Conservation (phyloP, 2,113 vertebrate genomes). For the Hydrolagus affinis region DNA sequence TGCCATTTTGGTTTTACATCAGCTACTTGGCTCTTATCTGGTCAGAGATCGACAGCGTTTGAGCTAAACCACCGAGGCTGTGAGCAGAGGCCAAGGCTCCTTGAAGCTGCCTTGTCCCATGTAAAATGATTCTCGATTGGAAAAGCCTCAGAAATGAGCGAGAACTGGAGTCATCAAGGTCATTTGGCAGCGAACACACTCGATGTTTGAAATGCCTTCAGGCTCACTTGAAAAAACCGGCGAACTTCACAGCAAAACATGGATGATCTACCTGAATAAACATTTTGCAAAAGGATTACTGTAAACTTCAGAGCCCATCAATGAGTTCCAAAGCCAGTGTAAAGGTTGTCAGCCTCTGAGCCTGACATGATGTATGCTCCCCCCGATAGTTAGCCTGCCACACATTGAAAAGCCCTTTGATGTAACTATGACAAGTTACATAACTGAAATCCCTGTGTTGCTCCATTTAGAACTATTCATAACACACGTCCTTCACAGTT, state of each 20-base stretch:
- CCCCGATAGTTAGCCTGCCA: background rate
- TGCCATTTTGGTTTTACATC: too few species aligned
- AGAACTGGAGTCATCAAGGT: slow-evolving; percentile 22
- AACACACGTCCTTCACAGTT: background rate
- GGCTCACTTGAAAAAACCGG: background rate
- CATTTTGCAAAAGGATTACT: background rate
- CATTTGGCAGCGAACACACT: background rate
- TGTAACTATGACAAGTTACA: slow-evolving; percentile 11
- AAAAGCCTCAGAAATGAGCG: background rate
- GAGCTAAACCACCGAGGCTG: slow-evolving; percentile 4
- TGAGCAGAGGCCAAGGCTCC: background rate
- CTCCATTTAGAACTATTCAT: background rate
- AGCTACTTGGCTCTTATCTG: too few species aligned
- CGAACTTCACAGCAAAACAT: background rate
- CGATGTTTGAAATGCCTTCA: background rate
- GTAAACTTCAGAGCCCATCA: slow-evolving; percentile 1
- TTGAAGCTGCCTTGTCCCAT: background rate
- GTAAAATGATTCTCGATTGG: slow-evolving; percentile 25
- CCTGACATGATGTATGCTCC: background rate
- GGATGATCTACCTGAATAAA: background rate
- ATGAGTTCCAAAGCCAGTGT: background rate
- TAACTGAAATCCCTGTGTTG: background rate
- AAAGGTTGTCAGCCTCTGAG: background rate
- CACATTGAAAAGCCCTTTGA: background rate
- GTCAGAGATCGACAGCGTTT: background rate